Base-by-base conservation (phyloP, 2,797 vertebrate species). In the Crypturellus tataupa region DNA sequence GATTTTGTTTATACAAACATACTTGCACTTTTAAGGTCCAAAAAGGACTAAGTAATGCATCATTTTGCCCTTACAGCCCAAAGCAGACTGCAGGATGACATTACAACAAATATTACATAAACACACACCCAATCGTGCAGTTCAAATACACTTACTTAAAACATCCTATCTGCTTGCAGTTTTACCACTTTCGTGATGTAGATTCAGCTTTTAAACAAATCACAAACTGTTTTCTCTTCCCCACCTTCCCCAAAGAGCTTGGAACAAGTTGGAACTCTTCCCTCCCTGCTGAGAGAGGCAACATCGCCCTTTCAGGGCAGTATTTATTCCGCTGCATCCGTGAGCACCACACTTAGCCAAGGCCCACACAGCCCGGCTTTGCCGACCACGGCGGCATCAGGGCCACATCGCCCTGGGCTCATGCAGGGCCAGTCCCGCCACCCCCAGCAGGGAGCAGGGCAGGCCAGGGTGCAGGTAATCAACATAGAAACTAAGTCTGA, bases 321-420 rank as follows among this genome's bases (percentile, higher is more conserved):
- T 42, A 42, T 17, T 42, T 17, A 17, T 14, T 17, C 16, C 42
- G 16, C 42, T 42, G 16, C 42, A 17, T 42, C 42, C 42, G 16
- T 17, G 42, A 42, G 42, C 53, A 12, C 31, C 20, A 62, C 59
- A 58, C 47, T 25, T 49, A 23, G 12, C 0, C 0, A 31, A 81
- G 47, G 12, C 25, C 8, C 11, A 2, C 25, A 8, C 16, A 11
- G 9, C 37, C 11, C 23, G 47, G 23, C 10, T 10, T 47, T 6
- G 29, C 12, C 17, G 4, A 7, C 19, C 20, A 10, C 2, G 4
- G 42, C 62, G 44, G 0, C 0, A 23, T 7, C 10, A 15, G 12
- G 58, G 15, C 1, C 12, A 12, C 47, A 12, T 23, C 3, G 24
- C 23, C 10, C 23, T 4, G 23, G 47, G 23, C 47, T 49, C 23